Evolutionary conservation across 2,888 invertebrate genomes (phyloP).

Genomic region (Acanthoscelides obtectus): DNA sequence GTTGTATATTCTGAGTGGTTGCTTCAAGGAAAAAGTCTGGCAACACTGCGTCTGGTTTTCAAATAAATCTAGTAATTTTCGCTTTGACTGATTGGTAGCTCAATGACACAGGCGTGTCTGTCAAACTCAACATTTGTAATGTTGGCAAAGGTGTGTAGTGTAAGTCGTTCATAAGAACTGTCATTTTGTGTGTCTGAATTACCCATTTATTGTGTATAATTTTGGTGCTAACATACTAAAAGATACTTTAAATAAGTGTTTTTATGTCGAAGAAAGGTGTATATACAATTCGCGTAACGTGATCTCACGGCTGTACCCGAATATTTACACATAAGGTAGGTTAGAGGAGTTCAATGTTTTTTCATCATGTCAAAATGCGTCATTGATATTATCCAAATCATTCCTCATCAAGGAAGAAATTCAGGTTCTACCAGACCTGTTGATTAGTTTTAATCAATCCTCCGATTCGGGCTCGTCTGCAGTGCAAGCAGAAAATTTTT

Average conservation of each 20-base stretch:
- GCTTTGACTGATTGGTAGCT: not conserved
- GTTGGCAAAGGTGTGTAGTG: not conserved
- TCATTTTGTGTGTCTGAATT: slow-evolving; percentile 32
- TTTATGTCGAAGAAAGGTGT: slow-evolving; percentile 34
- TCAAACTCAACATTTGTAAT: not conserved
- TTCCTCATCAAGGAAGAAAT: slow-evolving; percentile 16
- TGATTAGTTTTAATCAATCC: slow-evolving; percentile 11
- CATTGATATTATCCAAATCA: slow-evolving; percentile 33
- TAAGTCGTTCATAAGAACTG: slow-evolving; percentile 20
- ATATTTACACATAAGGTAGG: slow-evolving; percentile 38
- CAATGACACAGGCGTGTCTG: not conserved
- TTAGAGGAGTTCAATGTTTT: slow-evolving; percentile 42
- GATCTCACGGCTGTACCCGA: slow-evolving; percentile 25
- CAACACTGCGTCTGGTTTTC: no score
- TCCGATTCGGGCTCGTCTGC: not conserved
- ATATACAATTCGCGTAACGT: slow-evolving; percentile 29
- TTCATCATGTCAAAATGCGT: slow-evolving; percentile 44
- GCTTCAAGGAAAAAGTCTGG: no score
- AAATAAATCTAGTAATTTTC: not conserved
- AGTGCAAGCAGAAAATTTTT: not conserved
- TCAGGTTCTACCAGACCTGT: slow-evolving; percentile 26
- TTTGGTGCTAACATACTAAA: slow-evolving; percentile 30
- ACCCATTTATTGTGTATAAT: slow-evolving; percentile 34
- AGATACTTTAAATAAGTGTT: slow-evolving; percentile 26
- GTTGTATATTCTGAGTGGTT: no score